Conservation (phyloP, 2,888 invertebrate genomes). For the Lycocerus yunnanus region DNA sequence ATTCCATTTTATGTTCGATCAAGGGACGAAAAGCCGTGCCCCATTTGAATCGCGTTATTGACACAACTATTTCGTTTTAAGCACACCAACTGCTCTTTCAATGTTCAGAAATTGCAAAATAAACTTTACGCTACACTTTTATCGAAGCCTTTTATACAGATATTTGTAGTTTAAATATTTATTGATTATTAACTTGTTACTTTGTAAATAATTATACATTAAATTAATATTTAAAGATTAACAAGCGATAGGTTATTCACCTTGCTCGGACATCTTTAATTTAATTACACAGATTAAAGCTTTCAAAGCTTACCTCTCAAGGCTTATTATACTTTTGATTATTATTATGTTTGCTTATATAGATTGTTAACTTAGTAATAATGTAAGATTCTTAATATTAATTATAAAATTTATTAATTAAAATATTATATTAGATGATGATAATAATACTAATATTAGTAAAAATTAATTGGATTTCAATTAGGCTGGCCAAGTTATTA, state of each 20-base stretch:
- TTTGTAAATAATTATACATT: not conserved
- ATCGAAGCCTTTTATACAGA: not conserved
- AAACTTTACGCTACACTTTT: constrained; percentile 1
- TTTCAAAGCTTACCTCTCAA: not conserved
- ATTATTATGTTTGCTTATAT: not conserved
- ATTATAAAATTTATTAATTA: too few relatives aligned
- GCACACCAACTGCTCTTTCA: constrained; percentile 1
- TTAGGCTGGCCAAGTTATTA: too few relatives aligned
- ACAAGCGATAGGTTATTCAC: not conserved
- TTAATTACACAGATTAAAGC: not conserved
- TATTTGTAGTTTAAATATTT: not conserved
- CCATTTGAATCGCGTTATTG: constrained; percentile 10
- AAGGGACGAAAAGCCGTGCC: constrained; percentile 2
- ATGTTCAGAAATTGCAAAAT: not conserved
- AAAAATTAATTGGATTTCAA: too few relatives aligned
- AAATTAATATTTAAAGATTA: not conserved
- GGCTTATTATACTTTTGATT: not conserved
- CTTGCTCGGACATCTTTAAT: not conserved
- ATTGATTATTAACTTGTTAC: not conserved
- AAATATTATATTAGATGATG: too few relatives aligned
- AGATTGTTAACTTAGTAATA: too few relatives aligned
- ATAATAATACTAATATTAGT: too few relatives aligned
- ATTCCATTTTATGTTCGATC: constrained; percentile 2
- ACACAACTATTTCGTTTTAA: not conserved
- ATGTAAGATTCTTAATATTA: too few relatives aligned